phyloP scores from a whole-genome alignment of 2,113 vertebrate species.

The Epinephelus lanceolatus region DNA sequence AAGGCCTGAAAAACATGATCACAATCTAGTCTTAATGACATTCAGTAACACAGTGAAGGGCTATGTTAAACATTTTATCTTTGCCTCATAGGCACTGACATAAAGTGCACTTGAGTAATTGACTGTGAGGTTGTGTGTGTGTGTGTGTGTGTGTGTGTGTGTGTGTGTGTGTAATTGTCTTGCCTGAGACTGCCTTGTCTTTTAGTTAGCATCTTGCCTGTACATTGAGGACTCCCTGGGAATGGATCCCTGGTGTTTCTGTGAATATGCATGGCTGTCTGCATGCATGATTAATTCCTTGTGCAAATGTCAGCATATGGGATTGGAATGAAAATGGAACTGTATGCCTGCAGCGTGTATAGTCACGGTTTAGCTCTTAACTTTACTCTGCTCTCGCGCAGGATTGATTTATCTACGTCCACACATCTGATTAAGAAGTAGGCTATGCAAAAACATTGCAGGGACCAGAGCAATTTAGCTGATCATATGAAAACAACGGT shows the following conservation, averaged over 20 bases:
- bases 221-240: slow-evolving; percentile 49
- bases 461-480: neutral
- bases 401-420: neutral
- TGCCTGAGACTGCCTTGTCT: slow-evolving; percentile 18
- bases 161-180: neutral
- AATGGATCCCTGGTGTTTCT: slow-evolving; percentile 46
- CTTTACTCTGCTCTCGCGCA: neutral
- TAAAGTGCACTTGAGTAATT: slow-evolving; percentile 27
- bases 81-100: slow-evolving; percentile 21
- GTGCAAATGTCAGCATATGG: slow-evolving; percentile 67
- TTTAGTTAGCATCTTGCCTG: slow-evolving; percentile 37
- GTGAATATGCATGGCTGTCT: slow-evolving; percentile 70
- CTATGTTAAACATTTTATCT: slow-evolving; percentile 25
- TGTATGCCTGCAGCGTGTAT: slow-evolving; percentile 12
- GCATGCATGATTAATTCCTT: slow-evolving; percentile 71
- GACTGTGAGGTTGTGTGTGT: slow-evolving; percentile 7
- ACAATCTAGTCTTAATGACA: slow-evolving; percentile 13
- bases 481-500: neutral
- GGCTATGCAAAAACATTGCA: neutral
- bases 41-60: neutral
- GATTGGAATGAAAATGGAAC: slow-evolving; percentile 70
- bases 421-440: neutral
- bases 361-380: slow-evolving; percentile 10
- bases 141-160: neutral
- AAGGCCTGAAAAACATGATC: slow-evolving; percentile 1